phyloP scores from a whole-genome alignment of 2,797 vertebrate species.

The Catostomus latipinnis region DNA sequence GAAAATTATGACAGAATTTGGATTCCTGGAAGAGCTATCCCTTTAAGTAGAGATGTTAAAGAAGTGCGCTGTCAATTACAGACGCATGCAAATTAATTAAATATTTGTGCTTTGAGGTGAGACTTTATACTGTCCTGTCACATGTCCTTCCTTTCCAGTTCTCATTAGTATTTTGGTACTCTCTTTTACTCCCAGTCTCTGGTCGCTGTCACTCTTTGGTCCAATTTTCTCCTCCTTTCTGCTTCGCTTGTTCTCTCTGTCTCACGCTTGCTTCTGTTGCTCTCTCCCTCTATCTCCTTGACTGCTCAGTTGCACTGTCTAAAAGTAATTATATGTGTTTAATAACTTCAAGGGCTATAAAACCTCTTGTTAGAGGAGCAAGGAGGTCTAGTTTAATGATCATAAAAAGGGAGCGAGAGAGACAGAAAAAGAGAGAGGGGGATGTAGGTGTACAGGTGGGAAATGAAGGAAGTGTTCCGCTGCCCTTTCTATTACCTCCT shows the following conservation, averaged over 20 bases:
- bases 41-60: conserved; percentile 19
- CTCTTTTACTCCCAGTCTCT: conserved; percentile 13
- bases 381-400: conserved; percentile 58
- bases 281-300: conserved; percentile 7
- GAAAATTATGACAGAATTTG: conserved; percentile 12
- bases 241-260: not conserved
- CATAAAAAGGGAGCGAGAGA: conserved; percentile 58
- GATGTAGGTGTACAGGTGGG: conserved; percentile 21
- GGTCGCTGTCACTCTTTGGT: conserved; percentile 24
- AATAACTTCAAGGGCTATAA: conserved; percentile 62
- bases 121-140: not conserved
- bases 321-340: conserved; percentile 63
- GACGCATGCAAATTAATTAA: conserved; percentile 22
- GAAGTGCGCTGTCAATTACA: conserved; percentile 39
- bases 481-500: conserved; percentile 59
- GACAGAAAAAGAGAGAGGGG: conserved; percentile 47
- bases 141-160: conserved; percentile 25
- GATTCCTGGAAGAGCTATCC: not conserved
- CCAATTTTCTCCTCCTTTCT: conserved; percentile 3
- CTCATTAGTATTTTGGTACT: conserved; percentile 25
- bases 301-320: conserved; percentile 52
- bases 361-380: conserved; percentile 58
- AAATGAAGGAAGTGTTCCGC: conserved; percentile 48
- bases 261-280: not conserved
- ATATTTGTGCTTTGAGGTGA: conserved; percentile 4